A percentile compares a stretch with the other conserved stretches of the same genome.
Evolutionary conservation across 2,888 invertebrate genomes (phyloP).

Genomic region (Brenthis hecate): DNA sequence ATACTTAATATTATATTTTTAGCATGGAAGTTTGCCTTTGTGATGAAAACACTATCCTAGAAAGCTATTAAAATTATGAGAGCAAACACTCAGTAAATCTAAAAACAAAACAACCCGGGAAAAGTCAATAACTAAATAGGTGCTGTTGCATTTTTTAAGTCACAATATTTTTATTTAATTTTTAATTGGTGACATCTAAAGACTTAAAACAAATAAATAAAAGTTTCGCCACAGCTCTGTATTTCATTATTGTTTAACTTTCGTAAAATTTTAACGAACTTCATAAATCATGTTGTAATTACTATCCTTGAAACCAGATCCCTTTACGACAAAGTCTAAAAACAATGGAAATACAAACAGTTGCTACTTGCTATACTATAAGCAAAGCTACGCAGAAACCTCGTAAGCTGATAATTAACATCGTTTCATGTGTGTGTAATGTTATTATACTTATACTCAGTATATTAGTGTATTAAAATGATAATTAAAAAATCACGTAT

Average conservation of each 20-base stretch:
- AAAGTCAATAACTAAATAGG: no score
- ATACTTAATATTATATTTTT: no score
- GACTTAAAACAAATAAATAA: not conserved
- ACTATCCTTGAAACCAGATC: conserved; percentile 6
- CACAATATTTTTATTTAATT: no score
- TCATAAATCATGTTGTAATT: conserved; percentile 12
- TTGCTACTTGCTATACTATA: not conserved
- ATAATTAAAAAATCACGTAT: no score
- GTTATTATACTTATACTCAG: not conserved
- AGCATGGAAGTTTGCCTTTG: no score
- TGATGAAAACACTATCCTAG: no score
- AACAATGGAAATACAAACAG: conserved; percentile 18
- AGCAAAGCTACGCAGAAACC: conserved; percentile 13
- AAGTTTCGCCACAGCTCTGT: not conserved
- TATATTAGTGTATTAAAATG: not conserved
- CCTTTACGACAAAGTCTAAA: not conserved
- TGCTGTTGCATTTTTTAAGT: no score
- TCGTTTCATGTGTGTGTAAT: conserved; percentile 2
- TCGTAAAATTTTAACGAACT: not conserved
- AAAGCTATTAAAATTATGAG: no score
- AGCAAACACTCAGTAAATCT: no score
- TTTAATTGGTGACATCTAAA: no score
- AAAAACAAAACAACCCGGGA: no score
- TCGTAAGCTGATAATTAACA: conserved; percentile 16
- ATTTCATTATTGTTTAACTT: no score